These are phyloP conservation scores for Chaetogeoica ovagalla DNA, from an alignment of 2,888 invertebrate species.

Conservation along the genomic window DNA sequence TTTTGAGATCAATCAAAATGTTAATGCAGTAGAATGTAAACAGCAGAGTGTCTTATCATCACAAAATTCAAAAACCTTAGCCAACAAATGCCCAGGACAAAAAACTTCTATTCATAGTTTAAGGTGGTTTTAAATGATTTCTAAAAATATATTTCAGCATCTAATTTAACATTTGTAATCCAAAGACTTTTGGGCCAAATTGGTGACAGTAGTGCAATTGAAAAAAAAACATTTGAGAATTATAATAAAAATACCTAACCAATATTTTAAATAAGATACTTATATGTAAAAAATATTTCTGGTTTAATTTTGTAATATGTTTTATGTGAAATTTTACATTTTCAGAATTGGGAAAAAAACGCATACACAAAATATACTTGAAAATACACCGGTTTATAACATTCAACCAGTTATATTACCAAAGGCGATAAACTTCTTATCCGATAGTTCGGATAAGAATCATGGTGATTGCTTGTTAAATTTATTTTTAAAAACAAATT, in stretches of 20 bases:
- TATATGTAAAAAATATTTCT: too few species aligned
- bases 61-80: neutral
- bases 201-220: too few species aligned
- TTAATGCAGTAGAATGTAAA: constrained; percentile 16
- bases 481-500: neutral
- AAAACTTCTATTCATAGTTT: constrained; percentile 30
- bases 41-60: constrained; percentile 1
- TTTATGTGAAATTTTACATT: neutral
- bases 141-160: neutral
- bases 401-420: constrained; percentile 26
- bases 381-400: constrained; percentile 2
- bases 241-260: too few species aligned
- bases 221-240: too few species aligned
- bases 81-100: constrained; percentile 27
- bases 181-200: too few species aligned
- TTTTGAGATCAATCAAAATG: constrained; percentile 20
- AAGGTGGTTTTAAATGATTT: constrained; percentile 26
- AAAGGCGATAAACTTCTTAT: too few species aligned
- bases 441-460: constrained; percentile 36
- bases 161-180: neutral
- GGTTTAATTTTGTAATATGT: too few species aligned
- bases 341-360: constrained; percentile 20
- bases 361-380: constrained; percentile 18
- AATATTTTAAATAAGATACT: too few species aligned
- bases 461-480: constrained; percentile 6